Evolutionary conservation across 1,140 invertebrate species (phyloP).

Genomic region (Drosophila murphyi): DNA sequence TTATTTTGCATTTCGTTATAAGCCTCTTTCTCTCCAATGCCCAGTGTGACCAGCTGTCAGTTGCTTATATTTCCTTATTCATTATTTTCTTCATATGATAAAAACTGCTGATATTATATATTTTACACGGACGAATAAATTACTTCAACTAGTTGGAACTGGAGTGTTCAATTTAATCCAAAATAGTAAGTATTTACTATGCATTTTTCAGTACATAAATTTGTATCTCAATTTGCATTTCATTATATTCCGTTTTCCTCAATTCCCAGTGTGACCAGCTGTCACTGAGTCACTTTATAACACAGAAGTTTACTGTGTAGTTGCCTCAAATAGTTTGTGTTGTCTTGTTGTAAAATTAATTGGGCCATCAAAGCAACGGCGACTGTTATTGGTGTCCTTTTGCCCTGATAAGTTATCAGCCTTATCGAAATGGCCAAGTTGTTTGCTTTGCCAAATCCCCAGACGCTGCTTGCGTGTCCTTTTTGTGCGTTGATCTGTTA

Average conservation of each 20-base stretch:
- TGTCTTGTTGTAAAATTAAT: slow-evolving; percentile 60
- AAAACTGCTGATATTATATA: no score
- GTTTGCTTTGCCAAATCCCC: slow-evolving; percentile 31
- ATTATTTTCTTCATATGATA: no score
- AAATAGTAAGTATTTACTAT: no score
- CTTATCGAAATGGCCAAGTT: slow-evolving; percentile 61
- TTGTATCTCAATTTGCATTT: no score
- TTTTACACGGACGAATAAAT: no score
- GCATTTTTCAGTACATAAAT: no score
- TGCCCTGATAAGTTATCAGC: slow-evolving; percentile 58
- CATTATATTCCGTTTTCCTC: neutral
- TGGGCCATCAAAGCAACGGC: slow-evolving; percentile 65
- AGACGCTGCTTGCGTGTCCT: slow-evolving; percentile 55
- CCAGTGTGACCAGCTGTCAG: neutral
- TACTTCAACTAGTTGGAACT: no score
- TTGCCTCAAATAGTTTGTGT: slow-evolving; percentile 7
- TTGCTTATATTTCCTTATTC: no score
- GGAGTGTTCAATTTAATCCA: no score
- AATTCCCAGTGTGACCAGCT: neutral
- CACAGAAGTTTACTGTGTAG: neutral
- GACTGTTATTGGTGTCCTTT: slow-evolving; percentile 38
- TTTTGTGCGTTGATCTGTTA: slow-evolving; percentile 74
- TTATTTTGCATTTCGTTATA: no score
- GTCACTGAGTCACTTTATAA: neutral
- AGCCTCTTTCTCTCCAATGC: neutral